Conservation (phyloP, 2,888 invertebrate genomes). For the Nomada goodeniana region DNA sequence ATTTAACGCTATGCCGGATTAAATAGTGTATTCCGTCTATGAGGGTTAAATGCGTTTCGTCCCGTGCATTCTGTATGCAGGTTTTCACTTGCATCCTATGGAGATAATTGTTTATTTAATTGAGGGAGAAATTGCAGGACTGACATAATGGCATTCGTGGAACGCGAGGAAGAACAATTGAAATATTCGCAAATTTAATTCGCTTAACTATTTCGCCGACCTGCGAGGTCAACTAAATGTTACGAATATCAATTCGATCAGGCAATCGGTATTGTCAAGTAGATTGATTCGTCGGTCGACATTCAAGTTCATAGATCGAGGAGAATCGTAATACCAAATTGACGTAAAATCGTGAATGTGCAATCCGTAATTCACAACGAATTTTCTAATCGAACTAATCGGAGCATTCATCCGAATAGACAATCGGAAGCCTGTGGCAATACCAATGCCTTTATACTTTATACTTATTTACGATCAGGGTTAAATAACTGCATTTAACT, state of each 20-base stretch:
- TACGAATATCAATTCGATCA: background rate
- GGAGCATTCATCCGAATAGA: too few species aligned
- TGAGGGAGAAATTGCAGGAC: background rate
- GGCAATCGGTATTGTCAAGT: background rate
- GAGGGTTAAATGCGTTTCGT: background rate
- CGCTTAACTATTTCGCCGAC: background rate
- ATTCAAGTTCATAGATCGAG: background rate
- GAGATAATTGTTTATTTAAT: background rate
- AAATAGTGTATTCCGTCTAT: background rate
- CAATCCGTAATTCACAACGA: too few species aligned
- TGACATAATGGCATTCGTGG: background rate
- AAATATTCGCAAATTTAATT: conserved; percentile 1
- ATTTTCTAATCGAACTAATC: too few species aligned
- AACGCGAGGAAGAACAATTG: background rate
- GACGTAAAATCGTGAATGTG: background rate
- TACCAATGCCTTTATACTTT: too few species aligned
- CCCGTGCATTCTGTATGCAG: background rate
- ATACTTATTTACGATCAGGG: background rate
- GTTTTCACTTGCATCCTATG: too few species aligned
- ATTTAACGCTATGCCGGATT: conserved; percentile 2
- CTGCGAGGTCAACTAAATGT: background rate
- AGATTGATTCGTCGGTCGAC: background rate
- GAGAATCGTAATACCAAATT: background rate
- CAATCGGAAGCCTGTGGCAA: too few species aligned
- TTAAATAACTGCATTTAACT: background rate